Evolutionary conservation across 2,888 invertebrate species (phyloP).

Genomic region (Agrypnus murinus): DNA sequence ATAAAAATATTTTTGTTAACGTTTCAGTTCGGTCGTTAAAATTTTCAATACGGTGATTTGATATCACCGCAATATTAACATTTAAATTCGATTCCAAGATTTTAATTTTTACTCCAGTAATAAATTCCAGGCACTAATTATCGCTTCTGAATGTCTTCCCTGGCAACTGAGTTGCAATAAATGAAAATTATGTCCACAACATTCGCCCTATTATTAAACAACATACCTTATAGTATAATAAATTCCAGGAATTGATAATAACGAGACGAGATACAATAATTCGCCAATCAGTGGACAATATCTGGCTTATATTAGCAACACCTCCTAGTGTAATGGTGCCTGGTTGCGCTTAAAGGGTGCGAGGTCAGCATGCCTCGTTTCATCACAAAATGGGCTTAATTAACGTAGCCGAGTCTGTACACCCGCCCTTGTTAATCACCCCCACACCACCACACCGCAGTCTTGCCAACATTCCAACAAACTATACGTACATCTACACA

Average conservation of each 20-base stretch:
- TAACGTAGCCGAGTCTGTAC: conserved; percentile 50
- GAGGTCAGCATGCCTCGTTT: conserved; percentile 55
- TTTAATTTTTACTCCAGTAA: too few relatives aligned
- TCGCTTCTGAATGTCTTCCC: too few relatives aligned
- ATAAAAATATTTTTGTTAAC: too few relatives aligned
- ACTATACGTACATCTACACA: background rate
- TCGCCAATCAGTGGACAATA: conserved; percentile 32
- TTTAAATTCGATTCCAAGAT: too few relatives aligned
- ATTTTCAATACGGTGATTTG: too few relatives aligned
- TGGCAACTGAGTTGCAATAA: too few relatives aligned
- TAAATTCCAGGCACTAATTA: too few relatives aligned
- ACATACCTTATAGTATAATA: background rate
- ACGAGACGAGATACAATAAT: conserved; percentile 9
- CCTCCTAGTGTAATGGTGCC: conserved; percentile 32
- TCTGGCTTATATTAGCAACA: conserved; percentile 23
- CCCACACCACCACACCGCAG: conserved; percentile 34
- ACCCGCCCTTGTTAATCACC: conserved; percentile 45
- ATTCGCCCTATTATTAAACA: background rate
- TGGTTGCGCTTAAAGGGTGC: conserved; percentile 47
- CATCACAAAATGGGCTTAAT: conserved; percentile 57
- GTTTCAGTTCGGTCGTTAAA: too few relatives aligned
- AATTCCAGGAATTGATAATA: conserved; percentile 9
- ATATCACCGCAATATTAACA: too few relatives aligned
- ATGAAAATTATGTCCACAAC: too few relatives aligned
- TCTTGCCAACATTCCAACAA: conserved; percentile 35